These are phyloP conservation scores for Cheilosia soror DNA, from an alignment of 2,888 invertebrate genomes.

Conservation along the genomic window DNA sequence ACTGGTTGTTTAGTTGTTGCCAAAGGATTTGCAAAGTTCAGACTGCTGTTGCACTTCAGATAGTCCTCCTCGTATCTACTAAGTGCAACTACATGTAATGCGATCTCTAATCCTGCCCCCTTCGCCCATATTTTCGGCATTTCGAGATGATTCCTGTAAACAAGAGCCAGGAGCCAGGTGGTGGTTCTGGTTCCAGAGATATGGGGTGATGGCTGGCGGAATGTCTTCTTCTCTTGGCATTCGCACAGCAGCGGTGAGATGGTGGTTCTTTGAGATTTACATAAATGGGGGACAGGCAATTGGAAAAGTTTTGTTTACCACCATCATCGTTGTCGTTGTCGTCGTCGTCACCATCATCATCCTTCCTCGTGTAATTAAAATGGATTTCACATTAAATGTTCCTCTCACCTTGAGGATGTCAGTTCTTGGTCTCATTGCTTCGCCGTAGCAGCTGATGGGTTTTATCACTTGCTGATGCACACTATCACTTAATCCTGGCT, in stretches of 20 bases:
- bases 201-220: not conserved
- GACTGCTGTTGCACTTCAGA: constrained; percentile 45
- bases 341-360: constrained; percentile 20
- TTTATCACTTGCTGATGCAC: constrained; percentile 62
- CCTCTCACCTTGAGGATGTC: constrained; percentile 63
- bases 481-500: constrained; percentile 69
- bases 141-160: constrained; percentile 51
- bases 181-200: constrained; percentile 37
- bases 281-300: constrained; percentile 71
- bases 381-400: constrained; percentile 65
- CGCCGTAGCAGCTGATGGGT: constrained; percentile 40
- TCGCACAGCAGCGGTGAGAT: constrained; percentile 6
- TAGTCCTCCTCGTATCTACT: constrained; percentile 57
- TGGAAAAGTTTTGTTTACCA: constrained; percentile 65
- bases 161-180: constrained; percentile 33
- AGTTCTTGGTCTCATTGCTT: constrained; percentile 6
- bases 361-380: constrained; percentile 43
- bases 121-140: constrained; percentile 12
- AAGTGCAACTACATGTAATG: constrained; percentile 74
- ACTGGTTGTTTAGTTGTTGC: constrained; percentile 80
- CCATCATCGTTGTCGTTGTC: constrained; percentile 30
- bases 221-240: not conserved
- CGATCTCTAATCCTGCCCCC: constrained; percentile 57
- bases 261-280: constrained; percentile 57
- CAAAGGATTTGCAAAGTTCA: constrained; percentile 73